phyloP scores from a whole-genome alignment of 2,797 vertebrate genomes.

The Typhlichthys eigenmanni region DNA sequence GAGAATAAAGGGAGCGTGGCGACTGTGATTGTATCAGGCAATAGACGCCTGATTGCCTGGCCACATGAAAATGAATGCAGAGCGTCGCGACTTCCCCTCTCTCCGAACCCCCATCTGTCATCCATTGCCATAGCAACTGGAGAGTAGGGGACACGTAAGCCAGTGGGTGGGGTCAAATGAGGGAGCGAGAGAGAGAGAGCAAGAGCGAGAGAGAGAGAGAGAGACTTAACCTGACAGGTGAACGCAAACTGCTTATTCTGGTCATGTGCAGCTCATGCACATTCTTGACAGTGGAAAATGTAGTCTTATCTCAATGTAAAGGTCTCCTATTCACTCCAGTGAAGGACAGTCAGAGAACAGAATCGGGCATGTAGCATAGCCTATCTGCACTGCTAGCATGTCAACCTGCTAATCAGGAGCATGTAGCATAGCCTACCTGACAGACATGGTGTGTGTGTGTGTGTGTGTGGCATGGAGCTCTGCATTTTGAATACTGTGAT shows the following conservation, averaged over 20 bases:
- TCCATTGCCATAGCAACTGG: constrained; percentile 52
- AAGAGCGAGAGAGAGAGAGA: not conserved
- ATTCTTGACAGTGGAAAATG: not conserved
- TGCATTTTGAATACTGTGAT: too few relatives aligned
- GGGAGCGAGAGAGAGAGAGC: not conserved
- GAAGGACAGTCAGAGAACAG: not conserved
- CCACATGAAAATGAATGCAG: constrained; percentile 18
- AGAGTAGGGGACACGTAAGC: constrained; percentile 22
- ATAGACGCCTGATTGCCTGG: constrained; percentile 22
- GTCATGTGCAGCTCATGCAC: constrained; percentile 21
- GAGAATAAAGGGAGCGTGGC: not conserved
- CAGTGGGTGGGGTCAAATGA: constrained; percentile 1
- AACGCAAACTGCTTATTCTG: constrained; percentile 38
- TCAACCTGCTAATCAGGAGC: too few relatives aligned
- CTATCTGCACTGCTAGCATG: too few relatives aligned
- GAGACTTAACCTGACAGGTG: constrained; percentile 46
- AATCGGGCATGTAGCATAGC: not conserved
- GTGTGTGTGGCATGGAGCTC: too few relatives aligned
- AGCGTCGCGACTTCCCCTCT: not conserved
- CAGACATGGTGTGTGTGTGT: too few relatives aligned
- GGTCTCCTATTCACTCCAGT: not conserved
- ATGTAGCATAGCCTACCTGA: too few relatives aligned
- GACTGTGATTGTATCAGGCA: constrained; percentile 19
- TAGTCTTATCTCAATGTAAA: not conserved
- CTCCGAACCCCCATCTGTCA: constrained; percentile 28